Base-by-base conservation (phyloP, 1,140 invertebrate species). In the Drosophila dunni region DNA sequence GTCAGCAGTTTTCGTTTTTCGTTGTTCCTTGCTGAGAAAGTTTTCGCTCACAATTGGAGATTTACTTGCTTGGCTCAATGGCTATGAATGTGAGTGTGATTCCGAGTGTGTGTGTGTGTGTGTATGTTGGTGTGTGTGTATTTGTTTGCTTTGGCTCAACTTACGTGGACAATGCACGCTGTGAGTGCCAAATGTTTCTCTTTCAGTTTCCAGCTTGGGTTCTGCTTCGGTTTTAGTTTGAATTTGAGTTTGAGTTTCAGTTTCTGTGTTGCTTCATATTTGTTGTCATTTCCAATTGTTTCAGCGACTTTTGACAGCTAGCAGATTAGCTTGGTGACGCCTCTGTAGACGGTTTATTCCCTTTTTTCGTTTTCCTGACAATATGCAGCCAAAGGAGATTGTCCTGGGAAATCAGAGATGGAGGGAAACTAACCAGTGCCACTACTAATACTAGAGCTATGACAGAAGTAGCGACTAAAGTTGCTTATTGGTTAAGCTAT, bases 241-340 rank as follows among this genome's bases (percentile, higher is more conserved):
- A 15, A 24, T 64, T 61, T 86, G 24, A 29, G 24, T 29, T 29
- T 29, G 24, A 29, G 64, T 53, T 38, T 24, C 13, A 15, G 34
- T 64, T 61, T 86, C 60, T 72, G 67, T 75, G 69, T 75, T 81
- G 75, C 73, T 78, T 80, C 73, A 88, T 88, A 88, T 86, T 88
- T 86, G 83, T 83, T 88, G 83, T 88, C 83, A 88, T 89, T 86
- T 78, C 83, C 72, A 86, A 86, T 86, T 88, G 83, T 86, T 88
- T 83, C 83, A 79, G 75, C 78, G 83, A 86, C 83, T 86, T 86
- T 83, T 86, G 83, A 86, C 83, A 86, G 83, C 68, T 63, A 79
- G 75, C 84, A 86, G 79, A 83, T 86, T 86, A 83, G 83, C 79
- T 88, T 64, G 77, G 79, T 75, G 81, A 80, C 81, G 81, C 81